These are phyloP conservation scores for Galeopsomyia nigrocyanea DNA, from an alignment of 2,888 invertebrate genomes.

Conservation along the genomic window DNA sequence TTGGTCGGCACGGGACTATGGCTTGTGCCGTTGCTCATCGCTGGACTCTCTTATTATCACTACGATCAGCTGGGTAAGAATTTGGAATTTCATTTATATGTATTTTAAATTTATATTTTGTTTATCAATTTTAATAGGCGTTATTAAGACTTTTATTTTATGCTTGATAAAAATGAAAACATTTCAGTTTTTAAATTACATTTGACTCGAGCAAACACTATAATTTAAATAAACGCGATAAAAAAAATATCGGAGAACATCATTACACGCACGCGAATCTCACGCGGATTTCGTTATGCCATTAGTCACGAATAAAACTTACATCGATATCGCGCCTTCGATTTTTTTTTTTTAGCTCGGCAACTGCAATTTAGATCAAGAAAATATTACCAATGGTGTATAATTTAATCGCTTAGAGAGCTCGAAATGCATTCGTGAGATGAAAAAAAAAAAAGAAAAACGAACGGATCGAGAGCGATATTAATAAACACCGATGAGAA, in stretches of 20 bases:
- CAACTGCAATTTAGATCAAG: background rate
- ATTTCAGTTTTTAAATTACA: too few species aligned
- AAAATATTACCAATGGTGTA: background rate
- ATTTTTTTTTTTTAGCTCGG: background rate
- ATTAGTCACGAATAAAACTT: too few species aligned
- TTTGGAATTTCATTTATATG: background rate
- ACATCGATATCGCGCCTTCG: too few species aligned
- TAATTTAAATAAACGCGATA: too few species aligned
- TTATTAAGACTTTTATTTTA: too few species aligned
- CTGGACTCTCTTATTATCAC: constrained; percentile 84
- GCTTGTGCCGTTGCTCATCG: constrained; percentile 86
- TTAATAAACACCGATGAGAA: constrained; percentile 5
- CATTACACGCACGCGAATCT: too few species aligned
- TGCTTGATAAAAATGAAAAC: too few species aligned
- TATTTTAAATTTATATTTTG: background rate
- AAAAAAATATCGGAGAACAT: too few species aligned
- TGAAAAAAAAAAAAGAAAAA: too few species aligned
- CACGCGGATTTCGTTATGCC: too few species aligned
- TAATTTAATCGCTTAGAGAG: constrained; percentile 23
- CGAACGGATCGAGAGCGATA: background rate
- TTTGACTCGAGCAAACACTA: too few species aligned
- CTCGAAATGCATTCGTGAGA: background rate
- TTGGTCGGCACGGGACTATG: constrained; percentile 84
- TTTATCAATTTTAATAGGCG: background rate
- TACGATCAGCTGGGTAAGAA: constrained; percentile 75